Evolutionary conservation across 2,888 invertebrate genomes (phyloP).

Genomic region (Mesochorus sp.): DNA sequence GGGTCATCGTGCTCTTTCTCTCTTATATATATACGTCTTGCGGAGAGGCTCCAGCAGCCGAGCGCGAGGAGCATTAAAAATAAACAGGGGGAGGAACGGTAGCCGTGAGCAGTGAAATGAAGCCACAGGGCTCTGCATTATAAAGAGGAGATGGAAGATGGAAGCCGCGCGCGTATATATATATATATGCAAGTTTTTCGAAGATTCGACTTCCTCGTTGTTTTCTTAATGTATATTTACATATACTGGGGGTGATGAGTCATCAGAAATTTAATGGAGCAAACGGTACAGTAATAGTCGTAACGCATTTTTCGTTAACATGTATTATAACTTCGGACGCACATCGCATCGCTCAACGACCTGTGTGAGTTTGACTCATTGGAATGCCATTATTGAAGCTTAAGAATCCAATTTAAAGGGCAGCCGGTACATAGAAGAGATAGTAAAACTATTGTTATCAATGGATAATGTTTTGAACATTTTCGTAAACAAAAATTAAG

Average conservation of each 20-base stretch:
- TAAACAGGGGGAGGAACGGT: slow-evolving; percentile 39
- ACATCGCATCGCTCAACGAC: no score
- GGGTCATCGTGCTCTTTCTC: slow-evolving; percentile 54
- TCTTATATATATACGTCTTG: no score
- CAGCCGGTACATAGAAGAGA: no score
- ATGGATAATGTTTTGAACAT: no score
- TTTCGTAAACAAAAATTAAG: no score
- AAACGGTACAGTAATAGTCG: slow-evolving; percentile 2
- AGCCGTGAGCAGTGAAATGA: slow-evolving; percentile 53
- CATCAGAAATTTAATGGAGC: slow-evolving; percentile 10
- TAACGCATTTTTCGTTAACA: no score
- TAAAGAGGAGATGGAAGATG: not conserved
- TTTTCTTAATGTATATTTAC: slow-evolving; percentile 12
- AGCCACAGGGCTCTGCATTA: slow-evolving; percentile 53
- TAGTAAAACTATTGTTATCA: no score
- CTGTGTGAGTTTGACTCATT: no score
- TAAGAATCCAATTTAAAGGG: no score
- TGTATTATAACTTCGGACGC: no score
- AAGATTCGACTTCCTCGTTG: slow-evolving; percentile 19
- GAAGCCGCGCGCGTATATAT: no score
- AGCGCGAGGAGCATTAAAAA: not conserved
- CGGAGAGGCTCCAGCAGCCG: slow-evolving; percentile 50
- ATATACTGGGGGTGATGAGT: slow-evolving; percentile 36
- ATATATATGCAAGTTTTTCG: slow-evolving; percentile 53
- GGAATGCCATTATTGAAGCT: no score